A percentile compares a stretch with the other conserved stretches of the same genome.
Conservation (phyloP, 2,888 invertebrate genomes). For the Theodoxus fluviatilis region DNA sequence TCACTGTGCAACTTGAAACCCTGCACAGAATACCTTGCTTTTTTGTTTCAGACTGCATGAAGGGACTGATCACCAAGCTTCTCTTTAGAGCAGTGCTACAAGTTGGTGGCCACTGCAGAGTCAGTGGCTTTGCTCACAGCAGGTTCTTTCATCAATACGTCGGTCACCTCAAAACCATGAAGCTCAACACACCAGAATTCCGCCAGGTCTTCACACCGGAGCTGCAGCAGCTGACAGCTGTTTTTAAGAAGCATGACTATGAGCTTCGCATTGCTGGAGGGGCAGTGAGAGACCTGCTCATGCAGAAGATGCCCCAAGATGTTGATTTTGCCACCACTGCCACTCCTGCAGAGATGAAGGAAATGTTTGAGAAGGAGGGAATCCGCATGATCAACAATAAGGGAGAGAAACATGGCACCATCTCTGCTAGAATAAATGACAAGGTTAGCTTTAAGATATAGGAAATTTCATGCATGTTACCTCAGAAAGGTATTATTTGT, state of each 20-base stretch:
- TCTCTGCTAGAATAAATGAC: constrained; percentile 92
- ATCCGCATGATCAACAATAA: constrained; percentile 89
- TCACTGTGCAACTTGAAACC: too few relatives aligned
- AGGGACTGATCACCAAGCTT: too few relatives aligned
- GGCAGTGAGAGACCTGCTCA: constrained; percentile 78
- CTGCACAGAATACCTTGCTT: too few relatives aligned
- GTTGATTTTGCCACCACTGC: constrained; percentile 98
- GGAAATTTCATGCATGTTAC: neutral
- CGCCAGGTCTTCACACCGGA: constrained; percentile 77
- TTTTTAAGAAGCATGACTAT: constrained; percentile 77
- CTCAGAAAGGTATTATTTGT: neutral
- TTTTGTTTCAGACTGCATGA: too few relatives aligned
- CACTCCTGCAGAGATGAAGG: constrained; percentile 94
- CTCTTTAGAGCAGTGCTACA: too few relatives aligned
- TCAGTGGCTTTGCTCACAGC: too few relatives aligned
- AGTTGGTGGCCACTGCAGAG: too few relatives aligned
- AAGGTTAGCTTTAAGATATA: constrained; percentile 74
- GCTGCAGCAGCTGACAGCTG: constrained; percentile 73
- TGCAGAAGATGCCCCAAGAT: constrained; percentile 71
- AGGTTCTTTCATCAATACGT: too few relatives aligned
- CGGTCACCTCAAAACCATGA: constrained; percentile 52
- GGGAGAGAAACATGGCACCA: constrained; percentile 74
- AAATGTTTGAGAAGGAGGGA: constrained; percentile 83
- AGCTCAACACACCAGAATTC: constrained; percentile 57
- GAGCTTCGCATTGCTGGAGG: constrained; percentile 96